A percentile compares a stretch with the other conserved stretches of the same genome.
These are phyloP conservation scores for Luscinia luscinia DNA, from an alignment of 2,797 vertebrate genomes.

Conservation along the genomic window DNA sequence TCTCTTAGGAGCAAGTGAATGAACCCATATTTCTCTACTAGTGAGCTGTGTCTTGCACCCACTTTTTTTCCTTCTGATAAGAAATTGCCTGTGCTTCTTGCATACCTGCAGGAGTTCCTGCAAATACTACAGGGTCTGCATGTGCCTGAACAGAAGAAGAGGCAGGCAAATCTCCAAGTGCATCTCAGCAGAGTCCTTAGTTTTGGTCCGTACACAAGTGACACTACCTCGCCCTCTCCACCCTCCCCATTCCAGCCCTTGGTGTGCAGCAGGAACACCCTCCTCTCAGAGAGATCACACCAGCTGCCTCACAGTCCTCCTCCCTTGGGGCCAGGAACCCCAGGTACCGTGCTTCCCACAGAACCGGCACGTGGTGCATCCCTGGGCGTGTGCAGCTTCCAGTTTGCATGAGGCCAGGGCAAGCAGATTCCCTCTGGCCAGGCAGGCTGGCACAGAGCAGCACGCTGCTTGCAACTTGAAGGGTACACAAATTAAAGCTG, in stretches of 20 bases:
- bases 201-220: background rate
- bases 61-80: background rate
- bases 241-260: background rate
- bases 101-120: background rate
- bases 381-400: background rate
- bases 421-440: background rate
- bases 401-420: background rate
- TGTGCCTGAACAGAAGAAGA: background rate
- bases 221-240: background rate
- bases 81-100: background rate
- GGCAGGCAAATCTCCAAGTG: background rate
- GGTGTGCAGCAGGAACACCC: background rate
- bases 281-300: background rate
- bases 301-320: background rate
- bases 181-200: background rate
- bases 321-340: background rate
- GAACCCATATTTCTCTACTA: background rate
- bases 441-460: slow-evolving; percentile 36
- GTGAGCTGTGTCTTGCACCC: background rate
- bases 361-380: rapidly evolving
- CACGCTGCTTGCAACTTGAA: slow-evolving; percentile 12
- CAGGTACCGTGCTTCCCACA: background rate
- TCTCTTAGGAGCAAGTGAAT: background rate
- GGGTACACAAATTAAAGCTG: slow-evolving; percentile 52
- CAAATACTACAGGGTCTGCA: background rate